phyloP scores from a whole-genome alignment of 1,140 invertebrate species.

The Drosophila funebris region DNA sequence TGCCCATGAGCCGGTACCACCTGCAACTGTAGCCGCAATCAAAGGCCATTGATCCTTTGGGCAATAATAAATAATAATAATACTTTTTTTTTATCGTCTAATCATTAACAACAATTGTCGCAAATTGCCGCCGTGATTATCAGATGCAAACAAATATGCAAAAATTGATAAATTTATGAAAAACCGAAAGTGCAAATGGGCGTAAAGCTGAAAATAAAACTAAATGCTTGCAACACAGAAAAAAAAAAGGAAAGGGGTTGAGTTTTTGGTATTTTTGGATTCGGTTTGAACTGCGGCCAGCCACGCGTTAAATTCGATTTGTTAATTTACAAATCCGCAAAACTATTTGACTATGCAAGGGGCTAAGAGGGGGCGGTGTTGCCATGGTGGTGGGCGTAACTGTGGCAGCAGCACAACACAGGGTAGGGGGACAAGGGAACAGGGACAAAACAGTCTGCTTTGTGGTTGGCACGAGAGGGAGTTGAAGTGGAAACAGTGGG shows the following conservation, averaged over 20 bases:
- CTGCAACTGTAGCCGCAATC: conserved; percentile 60
- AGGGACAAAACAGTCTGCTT: conserved; percentile 53
- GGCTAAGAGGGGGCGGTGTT: conserved; percentile 31
- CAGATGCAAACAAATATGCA: conserved; percentile 63
- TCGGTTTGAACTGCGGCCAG: conserved; percentile 36
- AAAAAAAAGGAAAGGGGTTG: neutral
- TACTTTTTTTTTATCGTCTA: conserved; percentile 55
- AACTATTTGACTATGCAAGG: conserved; percentile 62
- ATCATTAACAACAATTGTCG: conserved; percentile 80
- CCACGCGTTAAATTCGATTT: conserved; percentile 80
- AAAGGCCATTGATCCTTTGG: conserved; percentile 69
- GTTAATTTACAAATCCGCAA: conserved; percentile 81
- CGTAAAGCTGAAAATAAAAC: conserved; percentile 49
- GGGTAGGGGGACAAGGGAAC: neutral
- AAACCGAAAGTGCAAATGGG: conserved; percentile 50
- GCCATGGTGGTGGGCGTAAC: conserved; percentile 7
- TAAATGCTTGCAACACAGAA: no score
- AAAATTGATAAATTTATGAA: conserved; percentile 66
- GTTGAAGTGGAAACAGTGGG: neutral
- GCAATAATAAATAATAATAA: conserved; percentile 13
- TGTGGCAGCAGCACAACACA: neutral
- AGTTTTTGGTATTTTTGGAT: neutral
- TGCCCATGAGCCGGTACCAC: no score
- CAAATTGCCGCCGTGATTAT: conserved; percentile 70
- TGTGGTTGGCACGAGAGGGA: conserved; percentile 46